Evolutionary conservation across 2,888 invertebrate genomes (phyloP).

Genomic region (Lasioglossum marginatum): DNA sequence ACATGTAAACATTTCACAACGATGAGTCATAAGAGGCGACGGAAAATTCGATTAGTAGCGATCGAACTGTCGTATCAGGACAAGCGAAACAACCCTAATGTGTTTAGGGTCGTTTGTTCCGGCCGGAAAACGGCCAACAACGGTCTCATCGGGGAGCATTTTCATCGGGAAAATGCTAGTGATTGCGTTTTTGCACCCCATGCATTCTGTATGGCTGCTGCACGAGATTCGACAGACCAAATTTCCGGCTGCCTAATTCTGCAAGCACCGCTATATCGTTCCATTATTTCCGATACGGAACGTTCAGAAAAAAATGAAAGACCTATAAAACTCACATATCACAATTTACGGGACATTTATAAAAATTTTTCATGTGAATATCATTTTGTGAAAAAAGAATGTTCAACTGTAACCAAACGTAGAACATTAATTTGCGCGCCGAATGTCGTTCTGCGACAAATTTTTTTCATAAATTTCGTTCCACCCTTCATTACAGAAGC

Average conservation of each 20-base stretch:
- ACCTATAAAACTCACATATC: not conserved
- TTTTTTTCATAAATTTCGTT: slow-evolving; percentile 13
- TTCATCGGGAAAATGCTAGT: slow-evolving; percentile 53
- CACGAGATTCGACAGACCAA: not conserved
- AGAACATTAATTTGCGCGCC: not conserved
- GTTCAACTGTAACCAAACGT: not conserved
- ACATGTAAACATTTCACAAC: not conserved
- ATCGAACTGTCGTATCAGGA: slow-evolving; percentile 49
- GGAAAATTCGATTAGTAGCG: slow-evolving; percentile 55
- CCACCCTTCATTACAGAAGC: slow-evolving; percentile 15
- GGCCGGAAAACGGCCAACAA: slow-evolving; percentile 63
- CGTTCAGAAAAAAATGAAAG: not conserved
- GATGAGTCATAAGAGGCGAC: slow-evolving; percentile 12
- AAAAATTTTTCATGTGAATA: not conserved
- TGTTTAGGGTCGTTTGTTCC: slow-evolving; percentile 67
- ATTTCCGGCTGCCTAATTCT: slow-evolving; percentile 3
- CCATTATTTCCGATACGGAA: not conserved
- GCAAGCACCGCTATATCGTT: not conserved
- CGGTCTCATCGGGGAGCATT: slow-evolving; percentile 61
- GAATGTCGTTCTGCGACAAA: not conserved
- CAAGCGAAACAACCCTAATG: slow-evolving; percentile 59
- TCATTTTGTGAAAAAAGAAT: not conserved
- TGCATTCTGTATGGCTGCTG: slow-evolving; percentile 21
- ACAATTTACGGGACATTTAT: not conserved
- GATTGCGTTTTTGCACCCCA: slow-evolving; percentile 59